phyloP scores from a whole-genome alignment of 2,888 invertebrate genomes.

The Tromatobia lineatoria region DNA sequence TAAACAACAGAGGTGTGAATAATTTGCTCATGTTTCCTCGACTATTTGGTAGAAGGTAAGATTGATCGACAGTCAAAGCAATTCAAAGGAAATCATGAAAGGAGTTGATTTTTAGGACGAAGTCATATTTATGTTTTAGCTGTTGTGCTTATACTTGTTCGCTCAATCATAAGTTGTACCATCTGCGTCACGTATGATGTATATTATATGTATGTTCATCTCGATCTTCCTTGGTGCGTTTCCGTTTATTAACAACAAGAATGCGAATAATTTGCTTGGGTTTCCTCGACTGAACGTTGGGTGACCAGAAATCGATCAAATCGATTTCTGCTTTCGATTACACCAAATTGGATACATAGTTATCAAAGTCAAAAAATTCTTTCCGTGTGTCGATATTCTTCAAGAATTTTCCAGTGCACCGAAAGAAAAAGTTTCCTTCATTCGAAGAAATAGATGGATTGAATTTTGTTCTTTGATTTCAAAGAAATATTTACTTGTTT shows the following conservation, averaged over 20 bases:
- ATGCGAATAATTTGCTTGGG: constrained; percentile 75
- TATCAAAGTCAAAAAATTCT: too few species aligned
- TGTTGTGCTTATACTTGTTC: not conserved
- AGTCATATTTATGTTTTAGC: not conserved
- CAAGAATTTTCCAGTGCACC: too few species aligned
- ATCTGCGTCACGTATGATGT: constrained; percentile 20
- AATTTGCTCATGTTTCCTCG: constrained; percentile 70
- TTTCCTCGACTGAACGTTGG: constrained; percentile 38
- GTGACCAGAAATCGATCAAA: constrained; percentile 22
- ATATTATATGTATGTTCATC: not conserved
- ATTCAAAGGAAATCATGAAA: constrained; percentile 42
- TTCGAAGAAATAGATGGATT: too few species aligned
- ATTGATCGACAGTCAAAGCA: constrained; percentile 17
- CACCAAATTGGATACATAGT: too few species aligned
- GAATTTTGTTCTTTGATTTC: too few species aligned
- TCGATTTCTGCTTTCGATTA: too few species aligned
- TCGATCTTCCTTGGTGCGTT: constrained; percentile 14
- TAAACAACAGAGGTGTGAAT: constrained; percentile 73
- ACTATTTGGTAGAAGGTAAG: constrained; percentile 40
- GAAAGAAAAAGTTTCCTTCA: too few species aligned
- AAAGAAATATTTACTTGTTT: too few species aligned
- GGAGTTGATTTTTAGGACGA: not conserved
- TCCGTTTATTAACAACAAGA: constrained; percentile 65
- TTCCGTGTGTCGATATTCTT: too few species aligned
- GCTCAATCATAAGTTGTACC: not conserved